Base-by-base conservation (phyloP, 1,140 invertebrate species). In the Antheraea pernyi region DNA sequence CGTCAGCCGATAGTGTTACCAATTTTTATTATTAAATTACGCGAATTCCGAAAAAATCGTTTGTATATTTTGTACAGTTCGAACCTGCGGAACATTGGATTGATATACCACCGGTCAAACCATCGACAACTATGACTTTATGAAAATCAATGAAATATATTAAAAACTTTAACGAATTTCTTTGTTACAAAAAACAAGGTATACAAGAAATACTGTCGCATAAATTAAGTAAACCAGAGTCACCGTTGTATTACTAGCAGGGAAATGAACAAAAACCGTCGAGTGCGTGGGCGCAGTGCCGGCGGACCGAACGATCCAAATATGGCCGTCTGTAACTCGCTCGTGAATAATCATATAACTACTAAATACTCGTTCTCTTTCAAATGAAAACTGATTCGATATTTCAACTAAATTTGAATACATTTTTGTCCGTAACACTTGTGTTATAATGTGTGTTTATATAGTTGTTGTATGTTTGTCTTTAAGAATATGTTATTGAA, bases 331-430 rank as follows among this genome's bases (percentile, higher is more conserved):
- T 36, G 59, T 30, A 13, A 53, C 46, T 11, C 9, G 30, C 22
- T 37, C 61, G 30, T 36, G 30, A 63, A 63, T 63, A 63, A 63
- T 63, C 19, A 19, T 22, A 60, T 60, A 30, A 13, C 9, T 9
- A 53, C 46, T 53, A 53, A 53, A 53, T 53, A 53, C 46, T 16
- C 11, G 11, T 16, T 53, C 11, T 60, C 16, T 60, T 60, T 60
- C 18, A 22, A 19, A 22, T 5, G 59, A 60, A 22, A 60, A 53
- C 11, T 13, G 46, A 16, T 53, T 53, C 5, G 46, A 53, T 53
- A 53, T 53, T 53, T 53, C 9, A 13, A 16, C 46, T 6, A 53
- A 53, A 53, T 53, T 53, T 53, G 46, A 53, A 53, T 53, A 53
- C 46, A 16, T n/a, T 16, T 16, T 53, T 53, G 46, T 53, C 16